phyloP scores from a whole-genome alignment of 2,888 invertebrate species.

The Pristionchus mayeri region DNA sequence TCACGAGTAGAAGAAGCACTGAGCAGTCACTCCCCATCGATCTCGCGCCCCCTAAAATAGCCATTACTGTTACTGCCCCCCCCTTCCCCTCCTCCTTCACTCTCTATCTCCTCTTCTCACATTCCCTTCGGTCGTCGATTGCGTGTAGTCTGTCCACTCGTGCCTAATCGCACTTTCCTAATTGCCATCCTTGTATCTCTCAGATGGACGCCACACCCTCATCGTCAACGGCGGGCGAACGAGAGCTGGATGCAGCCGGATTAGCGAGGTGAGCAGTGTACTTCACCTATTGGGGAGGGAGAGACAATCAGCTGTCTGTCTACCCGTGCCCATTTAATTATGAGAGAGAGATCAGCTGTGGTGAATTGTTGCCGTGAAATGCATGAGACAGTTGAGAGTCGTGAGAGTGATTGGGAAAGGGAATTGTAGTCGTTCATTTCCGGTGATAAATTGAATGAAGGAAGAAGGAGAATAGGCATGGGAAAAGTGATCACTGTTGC shows the following conservation, averaged over 20 bases:
- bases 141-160: constrained; percentile 32
- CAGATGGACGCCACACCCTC: constrained; percentile 40
- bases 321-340: neutral
- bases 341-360: neutral
- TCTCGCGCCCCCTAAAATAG: constrained; percentile 27
- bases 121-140: neutral
- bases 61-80: constrained; percentile 20
- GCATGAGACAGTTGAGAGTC: neutral
- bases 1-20: constrained; percentile 1
- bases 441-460: constrained; percentile 13
- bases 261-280: constrained; percentile 35
- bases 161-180: neutral
- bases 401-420: neutral
- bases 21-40: constrained; percentile 10
- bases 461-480: neutral
- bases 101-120: neutral
- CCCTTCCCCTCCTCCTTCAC: neutral
- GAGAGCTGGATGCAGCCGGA: constrained; percentile 1
- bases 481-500: neutral
- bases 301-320: constrained; percentile 1
- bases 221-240: constrained; percentile 16
- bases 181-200: neutral
- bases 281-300: neutral
- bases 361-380: neutral
- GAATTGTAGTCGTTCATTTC: neutral